Conservation (phyloP, 1,140 invertebrate genomes). For the Dinoponera quadriceps region DNA sequence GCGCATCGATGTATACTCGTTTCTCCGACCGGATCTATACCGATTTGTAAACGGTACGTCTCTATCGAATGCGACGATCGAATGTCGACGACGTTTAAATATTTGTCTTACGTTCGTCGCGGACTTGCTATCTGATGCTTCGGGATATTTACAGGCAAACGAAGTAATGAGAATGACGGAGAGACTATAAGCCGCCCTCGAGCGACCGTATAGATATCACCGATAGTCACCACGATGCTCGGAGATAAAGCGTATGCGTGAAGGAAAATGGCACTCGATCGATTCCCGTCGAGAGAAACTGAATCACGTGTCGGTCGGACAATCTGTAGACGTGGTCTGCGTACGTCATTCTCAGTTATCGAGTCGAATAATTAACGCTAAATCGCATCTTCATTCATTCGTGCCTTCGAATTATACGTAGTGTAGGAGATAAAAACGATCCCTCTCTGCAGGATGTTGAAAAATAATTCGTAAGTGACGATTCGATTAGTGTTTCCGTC, state of each 20-base stretch:
- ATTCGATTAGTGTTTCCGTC: neutral
- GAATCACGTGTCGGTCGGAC: neutral
- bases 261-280: neutral
- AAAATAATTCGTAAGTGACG: neutral
- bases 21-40: neutral
- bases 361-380: neutral
- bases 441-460: neutral
- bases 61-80: slow-evolving; percentile 1
- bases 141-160: slow-evolving; percentile 24
- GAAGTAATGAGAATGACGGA: slow-evolving; percentile 14
- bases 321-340: neutral
- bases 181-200: neutral
- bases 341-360: slow-evolving; percentile 10
- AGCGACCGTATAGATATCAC: neutral
- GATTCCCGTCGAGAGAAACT: neutral
- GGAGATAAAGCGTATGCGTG: neutral
- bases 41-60: slow-evolving; percentile 1
- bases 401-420: neutral
- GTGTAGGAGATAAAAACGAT: neutral
- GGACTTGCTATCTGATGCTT: neutral
- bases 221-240: neutral
- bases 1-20: neutral
- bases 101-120: slow-evolving; percentile 14
- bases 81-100: slow-evolving; percentile 29
- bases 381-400: neutral